Conservation (phyloP, 2,113 vertebrate genomes). For the Syngnathus typhle region DNA sequence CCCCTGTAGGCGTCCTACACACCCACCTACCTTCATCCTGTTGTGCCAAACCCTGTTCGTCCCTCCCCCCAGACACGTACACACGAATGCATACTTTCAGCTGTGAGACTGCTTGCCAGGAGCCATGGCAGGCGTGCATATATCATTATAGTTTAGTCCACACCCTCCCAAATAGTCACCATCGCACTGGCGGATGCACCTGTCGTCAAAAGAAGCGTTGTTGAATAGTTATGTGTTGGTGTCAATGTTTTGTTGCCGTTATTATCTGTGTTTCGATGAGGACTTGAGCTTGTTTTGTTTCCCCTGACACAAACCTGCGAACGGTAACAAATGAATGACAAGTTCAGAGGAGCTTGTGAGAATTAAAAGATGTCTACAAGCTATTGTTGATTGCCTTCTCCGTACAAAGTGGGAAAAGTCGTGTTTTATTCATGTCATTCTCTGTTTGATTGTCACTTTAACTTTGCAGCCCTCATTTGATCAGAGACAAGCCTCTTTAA, state of each 20-base stretch:
- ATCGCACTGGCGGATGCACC: too few relatives aligned
- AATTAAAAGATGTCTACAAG: constrained; percentile 19
- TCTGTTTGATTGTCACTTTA: constrained; percentile 41
- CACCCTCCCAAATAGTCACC: constrained; percentile 50
- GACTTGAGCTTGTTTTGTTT: constrained; percentile 24
- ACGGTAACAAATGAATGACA: constrained; percentile 44
- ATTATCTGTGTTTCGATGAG: constrained; percentile 23
- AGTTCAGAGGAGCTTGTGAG: constrained; percentile 19
- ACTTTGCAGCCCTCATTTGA: constrained; percentile 26
- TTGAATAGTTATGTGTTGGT: constrained; percentile 21
- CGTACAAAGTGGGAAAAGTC: constrained; percentile 16
- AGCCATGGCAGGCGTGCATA: constrained; percentile 61
- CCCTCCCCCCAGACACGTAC: neutral
- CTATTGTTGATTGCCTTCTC: constrained; percentile 29
- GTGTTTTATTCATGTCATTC: constrained; percentile 48
- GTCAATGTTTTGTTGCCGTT: neutral
- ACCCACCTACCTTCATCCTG: constrained; percentile 28
- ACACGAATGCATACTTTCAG: constrained; percentile 36
- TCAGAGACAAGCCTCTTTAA: constrained; percentile 11
- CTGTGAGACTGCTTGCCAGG: constrained; percentile 42
- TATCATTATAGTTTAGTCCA: constrained; percentile 48
- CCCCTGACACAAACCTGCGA: constrained; percentile 19
- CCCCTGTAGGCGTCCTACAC: constrained; percentile 44
- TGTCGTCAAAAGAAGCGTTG: constrained; percentile 12
- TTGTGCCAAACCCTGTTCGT: constrained; percentile 2